Conservation (phyloP, 2,888 invertebrate genomes). For the Latrodectus elegans region DNA sequence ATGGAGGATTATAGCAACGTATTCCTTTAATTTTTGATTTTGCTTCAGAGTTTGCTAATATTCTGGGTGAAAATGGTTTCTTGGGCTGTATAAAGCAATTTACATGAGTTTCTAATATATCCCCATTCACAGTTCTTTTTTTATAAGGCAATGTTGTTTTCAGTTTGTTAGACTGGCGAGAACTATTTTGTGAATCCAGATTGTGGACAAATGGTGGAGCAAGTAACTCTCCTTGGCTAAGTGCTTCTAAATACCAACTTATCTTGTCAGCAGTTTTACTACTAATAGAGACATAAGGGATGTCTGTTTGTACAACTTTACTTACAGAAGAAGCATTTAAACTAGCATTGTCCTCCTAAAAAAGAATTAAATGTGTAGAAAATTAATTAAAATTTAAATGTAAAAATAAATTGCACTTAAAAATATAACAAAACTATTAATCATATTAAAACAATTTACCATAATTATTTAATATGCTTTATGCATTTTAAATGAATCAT, state of each 20-base stretch:
- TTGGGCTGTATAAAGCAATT: conserved; percentile 30
- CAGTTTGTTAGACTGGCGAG: background rate
- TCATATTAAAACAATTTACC: no score
- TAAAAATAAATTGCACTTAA: no score
- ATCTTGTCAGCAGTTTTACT: conserved; percentile 65
- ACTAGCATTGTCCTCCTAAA: conserved; percentile 49
- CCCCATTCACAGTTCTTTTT: conserved; percentile 47
- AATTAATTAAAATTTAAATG: no score
- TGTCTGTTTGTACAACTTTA: conserved; percentile 53
- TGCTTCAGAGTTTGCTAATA: conserved; percentile 24
- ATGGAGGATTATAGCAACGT: conserved; percentile 64
- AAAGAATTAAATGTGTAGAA: background rate
- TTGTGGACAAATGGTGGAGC: conserved; percentile 7
- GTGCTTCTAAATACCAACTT: conserved; percentile 67
- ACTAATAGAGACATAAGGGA: conserved; percentile 27
- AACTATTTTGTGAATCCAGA: background rate
- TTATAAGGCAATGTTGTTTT: background rate
- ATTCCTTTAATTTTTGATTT: conserved; percentile 62
- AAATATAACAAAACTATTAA: no score
- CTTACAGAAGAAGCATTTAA: conserved; percentile 36
- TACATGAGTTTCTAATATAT: conserved; percentile 53
- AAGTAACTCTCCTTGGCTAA: conserved; percentile 41
- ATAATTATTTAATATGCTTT: no score
- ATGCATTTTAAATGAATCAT: no score
- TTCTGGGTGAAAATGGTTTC: conserved; percentile 55